phyloP scores from a whole-genome alignment of 2,888 invertebrate genomes.

The Zygaena filipendulae region DNA sequence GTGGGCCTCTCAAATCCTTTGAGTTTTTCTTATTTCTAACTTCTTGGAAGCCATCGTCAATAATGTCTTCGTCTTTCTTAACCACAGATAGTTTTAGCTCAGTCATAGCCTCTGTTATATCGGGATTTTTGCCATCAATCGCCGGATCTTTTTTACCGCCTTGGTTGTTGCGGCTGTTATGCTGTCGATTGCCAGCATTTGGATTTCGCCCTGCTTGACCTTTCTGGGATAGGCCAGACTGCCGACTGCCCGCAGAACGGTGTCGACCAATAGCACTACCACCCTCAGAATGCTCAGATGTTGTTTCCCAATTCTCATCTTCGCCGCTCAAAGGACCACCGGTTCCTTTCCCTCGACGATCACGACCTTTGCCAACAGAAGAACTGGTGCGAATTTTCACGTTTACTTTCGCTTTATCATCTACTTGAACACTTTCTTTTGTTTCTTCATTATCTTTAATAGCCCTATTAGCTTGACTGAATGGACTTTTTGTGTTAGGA shows the following conservation, averaged over 20 bases:
- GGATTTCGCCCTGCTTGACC: conserved; percentile 43
- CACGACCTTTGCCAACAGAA: conserved; percentile 66
- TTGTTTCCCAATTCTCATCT: conserved; percentile 83
- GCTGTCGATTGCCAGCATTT: conserved; percentile 38
- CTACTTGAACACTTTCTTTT: conserved; percentile 42
- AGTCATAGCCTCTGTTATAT: conserved; percentile 49
- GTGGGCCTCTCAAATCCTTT: conserved; percentile 64
- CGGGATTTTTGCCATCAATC: conserved; percentile 40
- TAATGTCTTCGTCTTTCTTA: conserved; percentile 59
- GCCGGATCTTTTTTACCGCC: conserved; percentile 36
- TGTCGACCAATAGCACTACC: conserved; percentile 37
- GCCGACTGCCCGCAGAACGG: conserved; percentile 36
- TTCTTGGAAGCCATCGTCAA: conserved; percentile 84
- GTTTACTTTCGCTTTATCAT: conserved; percentile 75
- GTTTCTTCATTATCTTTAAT: conserved; percentile 46
- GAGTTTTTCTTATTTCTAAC: conserved; percentile 83
- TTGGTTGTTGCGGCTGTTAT: conserved; percentile 35
- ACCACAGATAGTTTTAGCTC: conserved; percentile 41
- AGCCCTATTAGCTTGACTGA: conserved; percentile 62
- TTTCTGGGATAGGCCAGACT: conserved; percentile 33
- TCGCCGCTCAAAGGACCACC: conserved; percentile 53
- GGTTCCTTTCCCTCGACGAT: conserved; percentile 43
- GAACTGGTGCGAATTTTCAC: conserved; percentile 73
- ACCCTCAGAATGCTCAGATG: conserved; percentile 83
- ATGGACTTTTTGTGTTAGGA: conserved; percentile 83